Conservation (phyloP, 2,113 vertebrate genomes). For the Sisor rabdophorus region DNA sequence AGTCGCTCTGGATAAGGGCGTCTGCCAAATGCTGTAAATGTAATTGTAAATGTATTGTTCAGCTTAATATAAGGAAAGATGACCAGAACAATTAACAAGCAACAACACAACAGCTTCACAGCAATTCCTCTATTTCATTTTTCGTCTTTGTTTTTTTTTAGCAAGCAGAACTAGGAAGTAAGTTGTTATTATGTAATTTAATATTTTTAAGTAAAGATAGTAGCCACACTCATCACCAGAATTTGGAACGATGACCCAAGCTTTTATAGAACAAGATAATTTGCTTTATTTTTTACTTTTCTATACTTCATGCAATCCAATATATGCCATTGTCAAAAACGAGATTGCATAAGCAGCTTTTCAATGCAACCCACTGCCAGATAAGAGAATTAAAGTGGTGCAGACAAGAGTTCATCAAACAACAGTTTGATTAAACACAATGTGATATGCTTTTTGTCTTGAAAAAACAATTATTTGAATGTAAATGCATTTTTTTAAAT, state of each 20-base stretch:
- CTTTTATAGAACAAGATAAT: constrained; percentile 9
- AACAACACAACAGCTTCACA: background rate
- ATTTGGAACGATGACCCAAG: constrained; percentile 3
- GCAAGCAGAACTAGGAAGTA: background rate
- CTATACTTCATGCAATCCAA: background rate
- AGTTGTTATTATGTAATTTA: constrained; percentile 4
- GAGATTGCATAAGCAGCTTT: constrained; percentile 17
- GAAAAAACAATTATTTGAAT: background rate
- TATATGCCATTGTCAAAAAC: constrained; percentile 21
- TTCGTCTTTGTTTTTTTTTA: background rate
- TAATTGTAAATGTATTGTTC: constrained; percentile 22
- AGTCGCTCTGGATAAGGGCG: too few relatives aligned
- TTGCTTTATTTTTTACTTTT: constrained; percentile 15
- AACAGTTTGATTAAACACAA: background rate
- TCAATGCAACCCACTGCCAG: background rate
- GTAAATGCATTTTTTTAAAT: background rate
- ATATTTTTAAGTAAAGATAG: constrained; percentile 10
- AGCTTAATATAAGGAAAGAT: background rate
- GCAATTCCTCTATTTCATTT: background rate
- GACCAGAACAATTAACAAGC: background rate
- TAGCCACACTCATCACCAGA: constrained; percentile 2
- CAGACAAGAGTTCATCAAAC: constrained; percentile 9
- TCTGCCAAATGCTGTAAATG: too few relatives aligned
- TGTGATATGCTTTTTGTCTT: background rate
- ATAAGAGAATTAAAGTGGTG: background rate